Evolutionary conservation across 2,113 vertebrate species (phyloP).

Genomic region (Oxygymnocypris stewartii): DNA sequence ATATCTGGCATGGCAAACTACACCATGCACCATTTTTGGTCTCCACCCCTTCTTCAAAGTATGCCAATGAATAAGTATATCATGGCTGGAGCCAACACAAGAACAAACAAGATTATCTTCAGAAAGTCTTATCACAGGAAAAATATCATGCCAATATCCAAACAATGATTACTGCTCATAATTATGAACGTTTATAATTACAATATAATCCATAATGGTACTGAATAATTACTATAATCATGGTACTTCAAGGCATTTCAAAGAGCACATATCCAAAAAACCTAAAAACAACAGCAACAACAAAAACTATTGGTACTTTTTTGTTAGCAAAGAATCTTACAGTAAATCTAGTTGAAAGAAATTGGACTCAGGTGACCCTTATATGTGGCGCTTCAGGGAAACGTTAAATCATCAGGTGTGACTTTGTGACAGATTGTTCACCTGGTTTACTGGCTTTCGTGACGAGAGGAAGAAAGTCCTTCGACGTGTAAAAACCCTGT

Average conservation of each 20-base stretch:
- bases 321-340: not conserved
- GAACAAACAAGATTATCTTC: not conserved
- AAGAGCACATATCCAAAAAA: not conserved
- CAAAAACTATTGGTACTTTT: not conserved
- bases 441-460: constrained; percentile 85
- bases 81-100: not conserved
- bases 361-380: not conserved
- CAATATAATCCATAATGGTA: not conserved
- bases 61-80: constrained; percentile 1
- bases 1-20: not conserved
- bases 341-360: not conserved
- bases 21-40: not conserved
- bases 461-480: constrained; percentile 84
- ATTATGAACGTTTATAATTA: constrained; percentile 1
- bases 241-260: not conserved
- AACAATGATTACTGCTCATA: not conserved
- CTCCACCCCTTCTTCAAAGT: not conserved
- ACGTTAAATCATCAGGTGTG: not conserved
- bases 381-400: not conserved
- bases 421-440: constrained; percentile 52
- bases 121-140: not conserved
- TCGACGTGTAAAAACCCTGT: constrained; percentile 85
- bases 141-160: not conserved
- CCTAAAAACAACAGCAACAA: not conserved
- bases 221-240: not conserved